A percentile compares a stretch with the other conserved stretches of the same genome.
These are phyloP conservation scores for Isurus oxyrinchus DNA, from an alignment of 2,113 vertebrate genomes.

Conservation along the genomic window DNA sequence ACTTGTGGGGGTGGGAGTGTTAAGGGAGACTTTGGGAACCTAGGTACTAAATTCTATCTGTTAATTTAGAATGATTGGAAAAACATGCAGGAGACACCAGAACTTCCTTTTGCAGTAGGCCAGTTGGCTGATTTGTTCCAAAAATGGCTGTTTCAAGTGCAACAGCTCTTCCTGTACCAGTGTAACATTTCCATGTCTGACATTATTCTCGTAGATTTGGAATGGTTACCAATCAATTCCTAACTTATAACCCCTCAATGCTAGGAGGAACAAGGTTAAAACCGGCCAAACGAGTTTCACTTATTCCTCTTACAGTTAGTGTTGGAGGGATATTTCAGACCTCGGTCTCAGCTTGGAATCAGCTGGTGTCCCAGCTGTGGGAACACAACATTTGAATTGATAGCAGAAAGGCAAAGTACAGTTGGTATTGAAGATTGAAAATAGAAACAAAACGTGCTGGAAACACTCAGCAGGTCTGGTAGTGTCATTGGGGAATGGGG, in stretches of 20 bases:
- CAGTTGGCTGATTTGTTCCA: neutral
- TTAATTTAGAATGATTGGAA: slow-evolving; percentile 5
- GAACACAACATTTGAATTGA: neutral
- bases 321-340: neutral
- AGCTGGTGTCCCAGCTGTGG: neutral
- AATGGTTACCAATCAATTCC: neutral
- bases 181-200: neutral
- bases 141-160: neutral
- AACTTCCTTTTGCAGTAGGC: neutral
- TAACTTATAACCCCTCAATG: neutral
- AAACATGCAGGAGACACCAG: neutral
- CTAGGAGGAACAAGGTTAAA: neutral
- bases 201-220: neutral
- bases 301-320: neutral
- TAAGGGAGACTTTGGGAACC: neutral
- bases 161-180: neutral
- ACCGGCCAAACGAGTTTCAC: neutral
- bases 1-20: neutral
- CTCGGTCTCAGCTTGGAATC: neutral
- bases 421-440: neutral
- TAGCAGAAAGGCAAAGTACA: neutral
- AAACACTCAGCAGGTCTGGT: neutral
- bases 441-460: neutral
- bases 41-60: neutral
- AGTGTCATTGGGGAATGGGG: neutral